Conservation (phyloP, 2,113 vertebrate genomes). For the Naja naja region DNA sequence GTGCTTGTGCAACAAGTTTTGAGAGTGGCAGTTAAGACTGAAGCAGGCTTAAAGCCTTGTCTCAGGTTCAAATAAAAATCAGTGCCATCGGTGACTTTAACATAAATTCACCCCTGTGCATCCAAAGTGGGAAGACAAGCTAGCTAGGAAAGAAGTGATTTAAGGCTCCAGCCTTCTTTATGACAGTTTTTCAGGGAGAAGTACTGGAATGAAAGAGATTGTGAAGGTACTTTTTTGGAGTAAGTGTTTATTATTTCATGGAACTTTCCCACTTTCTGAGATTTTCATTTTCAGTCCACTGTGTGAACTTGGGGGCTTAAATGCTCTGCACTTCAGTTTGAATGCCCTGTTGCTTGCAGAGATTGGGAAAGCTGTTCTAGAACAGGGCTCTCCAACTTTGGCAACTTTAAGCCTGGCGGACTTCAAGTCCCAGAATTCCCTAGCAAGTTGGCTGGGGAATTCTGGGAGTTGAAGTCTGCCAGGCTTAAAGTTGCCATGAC, state of each 20-base stretch:
- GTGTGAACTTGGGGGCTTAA: neutral
- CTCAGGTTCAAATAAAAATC: neutral
- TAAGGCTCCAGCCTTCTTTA: neutral
- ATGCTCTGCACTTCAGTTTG: neutral
- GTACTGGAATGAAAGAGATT: neutral
- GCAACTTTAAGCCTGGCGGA: too few relatives aligned
- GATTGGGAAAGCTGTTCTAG: neutral
- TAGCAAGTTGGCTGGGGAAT: too few relatives aligned
- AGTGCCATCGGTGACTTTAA: neutral
- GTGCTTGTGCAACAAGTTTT: neutral
- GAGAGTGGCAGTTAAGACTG: neutral
- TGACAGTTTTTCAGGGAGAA: neutral
- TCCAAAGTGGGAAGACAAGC: neutral
- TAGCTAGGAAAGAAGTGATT: neutral
- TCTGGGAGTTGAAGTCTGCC: too few relatives aligned
- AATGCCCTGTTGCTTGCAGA: neutral
- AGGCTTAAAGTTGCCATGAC: too few relatives aligned
- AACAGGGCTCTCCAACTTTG: too few relatives aligned
- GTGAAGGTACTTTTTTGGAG: neutral
- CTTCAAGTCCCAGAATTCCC: too few relatives aligned
- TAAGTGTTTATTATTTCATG: neutral
- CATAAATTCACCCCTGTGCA: neutral
- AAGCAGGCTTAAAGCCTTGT: neutral
- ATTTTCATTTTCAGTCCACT: neutral
- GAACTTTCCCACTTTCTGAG: neutral